Evolutionary conservation across 2,113 vertebrate genomes (phyloP).

Genomic region (Chaenocephalus aceratus): DNA sequence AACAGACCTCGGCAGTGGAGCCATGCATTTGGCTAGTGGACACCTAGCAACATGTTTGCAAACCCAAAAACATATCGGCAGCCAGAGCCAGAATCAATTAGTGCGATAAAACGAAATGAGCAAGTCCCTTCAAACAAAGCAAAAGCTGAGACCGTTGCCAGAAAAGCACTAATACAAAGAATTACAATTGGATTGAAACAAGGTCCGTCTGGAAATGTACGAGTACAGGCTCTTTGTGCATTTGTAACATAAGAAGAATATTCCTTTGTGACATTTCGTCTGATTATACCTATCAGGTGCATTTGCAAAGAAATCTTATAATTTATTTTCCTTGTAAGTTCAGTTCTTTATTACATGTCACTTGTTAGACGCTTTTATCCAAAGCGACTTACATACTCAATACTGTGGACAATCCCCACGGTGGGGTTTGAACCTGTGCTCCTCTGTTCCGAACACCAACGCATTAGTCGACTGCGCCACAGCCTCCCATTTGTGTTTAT

Average conservation of each 20-base stretch:
- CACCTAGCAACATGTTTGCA: constrained; percentile 76
- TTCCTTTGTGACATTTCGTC: constrained; percentile 40
- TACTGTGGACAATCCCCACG: too few relatives aligned
- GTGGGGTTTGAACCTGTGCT: too few relatives aligned
- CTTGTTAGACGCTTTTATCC: too few relatives aligned
- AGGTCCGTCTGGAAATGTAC: constrained; percentile 9
- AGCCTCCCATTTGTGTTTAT: background rate
- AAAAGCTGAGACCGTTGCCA: constrained; percentile 46
- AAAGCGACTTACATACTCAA: too few relatives aligned
- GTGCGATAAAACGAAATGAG: constrained; percentile 74
- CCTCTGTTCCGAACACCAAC: too few relatives aligned
- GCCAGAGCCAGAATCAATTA: constrained; percentile 72
- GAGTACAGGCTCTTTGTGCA: constrained; percentile 27
- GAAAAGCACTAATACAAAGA: constrained; percentile 36
- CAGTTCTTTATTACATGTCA: background rate
- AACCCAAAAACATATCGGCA: constrained; percentile 71
- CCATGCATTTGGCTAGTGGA: constrained; percentile 71
- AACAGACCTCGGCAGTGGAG: constrained; percentile 68
- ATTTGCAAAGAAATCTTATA: constrained; percentile 33
- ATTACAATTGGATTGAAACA: constrained; percentile 44
- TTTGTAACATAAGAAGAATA: constrained; percentile 44
- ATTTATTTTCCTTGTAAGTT: constrained; percentile 15
- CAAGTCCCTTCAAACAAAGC: constrained; percentile 49
- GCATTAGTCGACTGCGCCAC: too few relatives aligned
- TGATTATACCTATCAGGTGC: constrained; percentile 44